phyloP scores from a whole-genome alignment of 2,113 vertebrate species.

The Emydocephalus ijimae region DNA sequence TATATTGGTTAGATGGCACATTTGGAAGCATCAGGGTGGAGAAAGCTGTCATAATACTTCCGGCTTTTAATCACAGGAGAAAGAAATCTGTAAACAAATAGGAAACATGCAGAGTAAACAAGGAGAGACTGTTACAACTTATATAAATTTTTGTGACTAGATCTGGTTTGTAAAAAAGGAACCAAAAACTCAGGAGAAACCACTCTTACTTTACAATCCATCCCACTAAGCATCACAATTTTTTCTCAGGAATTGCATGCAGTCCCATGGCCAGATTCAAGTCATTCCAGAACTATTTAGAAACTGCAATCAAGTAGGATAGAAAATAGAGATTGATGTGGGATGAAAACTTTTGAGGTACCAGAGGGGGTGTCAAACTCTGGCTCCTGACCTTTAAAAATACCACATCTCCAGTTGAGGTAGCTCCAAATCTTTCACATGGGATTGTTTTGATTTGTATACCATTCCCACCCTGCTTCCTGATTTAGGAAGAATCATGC shows the following conservation, averaged over 20 bases:
- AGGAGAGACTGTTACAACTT: background rate
- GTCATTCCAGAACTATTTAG: background rate
- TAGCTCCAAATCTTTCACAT: background rate
- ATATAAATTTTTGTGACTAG: background rate
- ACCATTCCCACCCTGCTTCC: background rate
- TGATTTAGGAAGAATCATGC: background rate
- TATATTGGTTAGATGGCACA: background rate
- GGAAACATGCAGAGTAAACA: background rate
- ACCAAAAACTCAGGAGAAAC: background rate
- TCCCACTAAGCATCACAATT: background rate
- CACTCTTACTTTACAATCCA: background rate
- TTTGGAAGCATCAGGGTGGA: background rate
- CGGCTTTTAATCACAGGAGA: background rate
- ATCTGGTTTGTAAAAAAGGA: background rate
- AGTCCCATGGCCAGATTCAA: background rate
- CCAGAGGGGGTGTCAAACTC: background rate
- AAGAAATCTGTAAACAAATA: background rate
- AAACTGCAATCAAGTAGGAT: background rate
- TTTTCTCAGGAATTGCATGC: background rate
- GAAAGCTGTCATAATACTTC: background rate
- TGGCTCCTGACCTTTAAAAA: background rate
- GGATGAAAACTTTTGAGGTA: background rate
- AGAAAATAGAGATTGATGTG: background rate
- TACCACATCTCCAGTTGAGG: background rate
- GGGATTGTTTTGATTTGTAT: background rate